Base-by-base conservation (phyloP, 1,140 invertebrate genomes). In the Drosophila carrolli region DNA sequence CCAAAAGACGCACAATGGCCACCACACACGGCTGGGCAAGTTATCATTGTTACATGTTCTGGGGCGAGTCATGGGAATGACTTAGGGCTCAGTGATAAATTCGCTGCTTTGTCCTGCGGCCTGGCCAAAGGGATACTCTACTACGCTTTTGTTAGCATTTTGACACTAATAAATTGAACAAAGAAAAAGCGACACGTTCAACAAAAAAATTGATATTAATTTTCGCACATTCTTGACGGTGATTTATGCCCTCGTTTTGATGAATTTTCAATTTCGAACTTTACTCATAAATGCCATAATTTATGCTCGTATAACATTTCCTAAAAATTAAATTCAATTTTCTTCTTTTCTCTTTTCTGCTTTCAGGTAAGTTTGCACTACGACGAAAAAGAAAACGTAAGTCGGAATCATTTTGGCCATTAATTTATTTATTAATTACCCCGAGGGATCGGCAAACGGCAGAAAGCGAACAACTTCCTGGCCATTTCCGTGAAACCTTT, bases 371-470 rank as follows among this genome's bases (percentile, higher is more conserved):
- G 88, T 91, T 75, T 79, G 78, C 73, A 77, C 72, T 81, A 75
- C 88, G 89, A 91, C 71, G 88, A 84, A 68, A 91, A 91, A 84
- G 88, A 91, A 89, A 91, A 91, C 88, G 88, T 91, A 91, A 91
- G 86, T 90, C 41, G 32, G 7, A 53, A 66, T 66, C 37, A 66
- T 66, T 66, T 68, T 68, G 47, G 65, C 48, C 62, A 74, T 44
- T 68, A 53, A 62, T 62, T 80, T 76, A 71, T 89, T 78, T 72
- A 83, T 75, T 81, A 78, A 76, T 54, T 70, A 73, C 63, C 75
- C 50, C 56, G 19, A 55, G 59, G 55, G 43, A 47, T 41, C 43
- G 41, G 23, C 13, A 47, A 48, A 48, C 14, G 54, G 19, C 58
- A 55, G 27, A 50, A 43, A 46, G 35, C 53, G 32, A 50, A 27